Percentiles rank a stretch among this genome's conserved stretches.
Conservation (phyloP, 2,797 vertebrate species). For the Geotrypetes seraphini region DNA sequence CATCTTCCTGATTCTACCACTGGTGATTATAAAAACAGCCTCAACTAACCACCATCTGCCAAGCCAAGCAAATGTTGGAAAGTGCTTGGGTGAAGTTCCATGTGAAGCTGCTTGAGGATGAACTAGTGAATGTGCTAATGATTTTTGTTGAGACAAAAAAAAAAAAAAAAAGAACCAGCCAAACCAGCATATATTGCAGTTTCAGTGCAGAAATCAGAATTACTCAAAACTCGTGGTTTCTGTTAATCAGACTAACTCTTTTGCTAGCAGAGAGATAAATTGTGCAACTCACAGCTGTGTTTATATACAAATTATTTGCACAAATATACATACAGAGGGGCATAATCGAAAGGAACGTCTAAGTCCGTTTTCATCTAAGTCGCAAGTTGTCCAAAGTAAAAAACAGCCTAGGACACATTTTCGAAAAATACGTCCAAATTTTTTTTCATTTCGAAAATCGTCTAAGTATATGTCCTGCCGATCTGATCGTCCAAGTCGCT, state of each 20-base stretch:
- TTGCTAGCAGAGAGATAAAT: constrained; percentile 31
- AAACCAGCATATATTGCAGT: constrained; percentile 25
- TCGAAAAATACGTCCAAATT: no score
- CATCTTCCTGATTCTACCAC: constrained; percentile 57
- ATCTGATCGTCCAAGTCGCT: no score
- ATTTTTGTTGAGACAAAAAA: constrained; percentile 45
- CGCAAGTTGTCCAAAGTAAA: no score
- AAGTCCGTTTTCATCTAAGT: no score
- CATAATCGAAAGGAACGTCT: no score
- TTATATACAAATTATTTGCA: constrained; percentile 32
- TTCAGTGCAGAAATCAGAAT: constrained; percentile 26
- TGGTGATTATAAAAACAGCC: constrained; percentile 48
- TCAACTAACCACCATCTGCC: constrained; percentile 48
- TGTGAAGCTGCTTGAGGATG: constrained; percentile 34
- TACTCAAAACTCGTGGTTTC: constrained; percentile 34
- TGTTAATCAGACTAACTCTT: constrained; percentile 29
- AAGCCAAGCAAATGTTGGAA: constrained; percentile 33
- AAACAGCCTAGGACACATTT: no score
- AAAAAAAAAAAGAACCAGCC: no score
- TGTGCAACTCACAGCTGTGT: constrained; percentile 32
- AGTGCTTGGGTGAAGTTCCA: constrained; percentile 36
- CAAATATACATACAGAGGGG: no score
- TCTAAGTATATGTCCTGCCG: no score
- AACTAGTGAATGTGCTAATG: constrained; percentile 40
- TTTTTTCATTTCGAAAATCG: no score